phyloP scores from a whole-genome alignment of 2,113 vertebrate species.

The Clupea harengus region DNA sequence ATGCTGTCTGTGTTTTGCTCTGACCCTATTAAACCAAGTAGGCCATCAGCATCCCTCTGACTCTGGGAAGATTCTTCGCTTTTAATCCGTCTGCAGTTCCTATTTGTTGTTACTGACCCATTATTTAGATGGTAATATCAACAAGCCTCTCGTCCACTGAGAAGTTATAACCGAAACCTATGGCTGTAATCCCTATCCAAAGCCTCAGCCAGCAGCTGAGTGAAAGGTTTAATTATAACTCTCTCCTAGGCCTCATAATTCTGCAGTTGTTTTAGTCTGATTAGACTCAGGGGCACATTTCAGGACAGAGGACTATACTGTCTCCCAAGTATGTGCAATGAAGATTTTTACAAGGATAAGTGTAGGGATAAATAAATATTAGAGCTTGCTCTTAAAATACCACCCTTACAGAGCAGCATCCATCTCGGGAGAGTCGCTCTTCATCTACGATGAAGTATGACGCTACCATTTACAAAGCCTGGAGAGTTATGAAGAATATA shows the following conservation, averaged over 20 bases:
- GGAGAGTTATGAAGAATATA: not conserved
- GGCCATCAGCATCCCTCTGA: not conserved
- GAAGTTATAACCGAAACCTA: not conserved
- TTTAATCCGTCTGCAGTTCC: constrained; percentile 25
- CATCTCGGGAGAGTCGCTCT: not conserved
- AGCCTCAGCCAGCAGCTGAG: constrained; percentile 16
- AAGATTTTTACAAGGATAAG: constrained; percentile 21
- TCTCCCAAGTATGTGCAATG: constrained; percentile 20
- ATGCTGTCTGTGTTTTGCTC: constrained; percentile 17
- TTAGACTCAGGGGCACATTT: not conserved
- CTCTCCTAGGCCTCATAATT: constrained; percentile 11
- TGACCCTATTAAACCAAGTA: constrained; percentile 22
- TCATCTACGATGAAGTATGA: not conserved
- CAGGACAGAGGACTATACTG: constrained; percentile 4
- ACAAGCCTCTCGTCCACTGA: not conserved
- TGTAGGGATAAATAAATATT: constrained; percentile 7
- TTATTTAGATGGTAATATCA: constrained; percentile 36
- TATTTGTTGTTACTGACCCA: constrained; percentile 35
- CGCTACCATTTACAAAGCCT: not conserved
- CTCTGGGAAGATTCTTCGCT: constrained; percentile 29
- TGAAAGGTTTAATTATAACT: constrained; percentile 22
- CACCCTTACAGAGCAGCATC: constrained; percentile 21
- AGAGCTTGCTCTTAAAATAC: constrained; percentile 16
- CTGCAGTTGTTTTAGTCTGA: constrained; percentile 14
- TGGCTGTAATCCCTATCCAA: not conserved